Percentiles rank a stretch among this genome's conserved stretches.
phyloP scores from a whole-genome alignment of 2,113 vertebrate species.

The Castor canadensis region DNA sequence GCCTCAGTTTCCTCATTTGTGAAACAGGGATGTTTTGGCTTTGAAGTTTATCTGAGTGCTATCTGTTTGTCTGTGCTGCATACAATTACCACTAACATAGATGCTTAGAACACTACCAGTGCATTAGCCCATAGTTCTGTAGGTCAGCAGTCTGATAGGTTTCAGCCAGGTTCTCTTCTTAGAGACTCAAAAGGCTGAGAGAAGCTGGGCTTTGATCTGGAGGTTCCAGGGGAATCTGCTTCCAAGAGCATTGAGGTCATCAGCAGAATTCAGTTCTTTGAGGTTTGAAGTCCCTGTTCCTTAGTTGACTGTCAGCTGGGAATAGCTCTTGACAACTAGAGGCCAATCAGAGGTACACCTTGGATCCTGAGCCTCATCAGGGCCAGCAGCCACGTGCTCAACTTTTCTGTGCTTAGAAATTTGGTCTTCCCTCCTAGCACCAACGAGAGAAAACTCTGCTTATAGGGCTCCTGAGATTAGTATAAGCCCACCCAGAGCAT shows the following conservation, averaged over 20 bases:
- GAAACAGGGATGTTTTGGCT: neutral
- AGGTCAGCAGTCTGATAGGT: neutral
- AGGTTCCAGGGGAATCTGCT: neutral
- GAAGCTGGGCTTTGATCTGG: neutral
- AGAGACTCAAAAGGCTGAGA: neutral
- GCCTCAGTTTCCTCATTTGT: neutral
- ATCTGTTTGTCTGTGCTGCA: neutral
- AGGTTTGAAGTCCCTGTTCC: neutral
- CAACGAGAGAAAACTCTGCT: neutral
- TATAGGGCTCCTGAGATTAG: neutral
- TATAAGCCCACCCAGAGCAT: neutral
- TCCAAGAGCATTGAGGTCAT: neutral
- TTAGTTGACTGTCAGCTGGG: neutral
- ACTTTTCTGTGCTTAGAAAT: neutral
- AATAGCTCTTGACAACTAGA: neutral
- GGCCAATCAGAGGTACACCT: neutral
- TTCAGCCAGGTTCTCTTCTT: neutral
- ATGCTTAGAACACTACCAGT: neutral
- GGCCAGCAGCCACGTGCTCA: rapidly evolving
- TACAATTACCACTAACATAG: no score
- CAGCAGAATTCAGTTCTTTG: neutral
- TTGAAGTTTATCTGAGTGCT: neutral
- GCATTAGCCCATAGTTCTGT: no score
- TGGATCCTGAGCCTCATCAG: no score
- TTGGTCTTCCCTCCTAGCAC: neutral